phyloP scores from a whole-genome alignment of 2,888 invertebrate species.

The Leptothorax acervorum region DNA sequence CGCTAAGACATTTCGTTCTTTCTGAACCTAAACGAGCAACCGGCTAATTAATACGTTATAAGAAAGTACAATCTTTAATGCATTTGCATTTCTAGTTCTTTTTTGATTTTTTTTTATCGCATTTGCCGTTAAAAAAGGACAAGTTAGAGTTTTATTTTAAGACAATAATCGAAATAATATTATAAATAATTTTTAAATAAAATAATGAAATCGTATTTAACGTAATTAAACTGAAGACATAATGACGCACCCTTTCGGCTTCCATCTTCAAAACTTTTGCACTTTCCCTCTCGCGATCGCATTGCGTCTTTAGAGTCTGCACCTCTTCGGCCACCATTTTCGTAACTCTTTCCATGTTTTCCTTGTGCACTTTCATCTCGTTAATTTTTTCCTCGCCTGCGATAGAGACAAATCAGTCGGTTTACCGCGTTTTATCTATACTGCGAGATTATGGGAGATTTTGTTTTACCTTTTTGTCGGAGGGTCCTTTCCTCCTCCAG shows the following conservation, averaged over 20 bases:
- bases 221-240: not conserved
- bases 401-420: not conserved
- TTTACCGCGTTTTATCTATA: not conserved
- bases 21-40: conserved; percentile 86
- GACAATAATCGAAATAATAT: not conserved
- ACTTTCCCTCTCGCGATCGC: conserved; percentile 88
- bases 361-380: conserved; percentile 84
- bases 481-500: conserved; percentile 87
- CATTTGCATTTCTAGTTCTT: too few species aligned
- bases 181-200: not conserved
- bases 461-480: conserved; percentile 77
- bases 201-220: not conserved
- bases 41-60: not conserved
- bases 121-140: too few species aligned
- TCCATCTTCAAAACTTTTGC: conserved; percentile 85
- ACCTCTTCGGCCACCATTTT: conserved; percentile 90
- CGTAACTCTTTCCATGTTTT: conserved; percentile 89
- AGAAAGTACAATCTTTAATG: not conserved
- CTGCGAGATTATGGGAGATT: not conserved
- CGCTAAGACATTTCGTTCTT: conserved; percentile 88
- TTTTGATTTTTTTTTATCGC: not conserved
- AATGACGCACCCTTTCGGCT: conserved; percentile 83
- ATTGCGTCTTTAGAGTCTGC: conserved; percentile 88
- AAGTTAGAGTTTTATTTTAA: not conserved
- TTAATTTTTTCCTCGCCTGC: conserved; percentile 70